Conservation (phyloP, 2,888 invertebrate species). For the Hedychridium roseum region DNA sequence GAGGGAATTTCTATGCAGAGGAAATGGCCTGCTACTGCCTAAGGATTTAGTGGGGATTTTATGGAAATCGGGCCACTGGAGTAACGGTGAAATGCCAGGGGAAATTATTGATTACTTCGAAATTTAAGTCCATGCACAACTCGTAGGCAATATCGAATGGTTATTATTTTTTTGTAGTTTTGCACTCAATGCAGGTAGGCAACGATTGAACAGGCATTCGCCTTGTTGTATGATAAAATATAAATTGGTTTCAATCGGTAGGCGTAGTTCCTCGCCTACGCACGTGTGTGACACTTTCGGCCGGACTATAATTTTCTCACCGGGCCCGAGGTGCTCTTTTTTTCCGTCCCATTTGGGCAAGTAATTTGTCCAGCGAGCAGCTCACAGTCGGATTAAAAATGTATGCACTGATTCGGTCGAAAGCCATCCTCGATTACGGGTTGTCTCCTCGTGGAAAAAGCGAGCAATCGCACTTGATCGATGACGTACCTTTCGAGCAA, state of each 20-base stretch:
- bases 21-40: too few relatives aligned
- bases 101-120: too few relatives aligned
- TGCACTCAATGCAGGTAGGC: too few relatives aligned
- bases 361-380: neutral
- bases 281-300: constrained; percentile 30
- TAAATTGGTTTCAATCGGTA: constrained; percentile 49
- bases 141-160: too few relatives aligned
- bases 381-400: constrained; percentile 29
- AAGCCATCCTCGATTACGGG: constrained; percentile 17
- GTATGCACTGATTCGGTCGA: constrained; percentile 18
- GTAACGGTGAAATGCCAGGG: too few relatives aligned
- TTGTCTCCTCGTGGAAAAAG: constrained; percentile 12
- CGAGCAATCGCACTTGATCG: constrained; percentile 17
- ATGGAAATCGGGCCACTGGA: too few relatives aligned
- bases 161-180: too few relatives aligned
- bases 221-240: too few relatives aligned
- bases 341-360: constrained; percentile 6
- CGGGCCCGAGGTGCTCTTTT: neutral
- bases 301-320: constrained; percentile 41
- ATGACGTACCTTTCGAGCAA: constrained; percentile 13
- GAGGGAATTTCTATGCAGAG: too few relatives aligned
- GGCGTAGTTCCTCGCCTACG: constrained; percentile 36
- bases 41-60: too few relatives aligned
- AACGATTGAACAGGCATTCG: too few relatives aligned
- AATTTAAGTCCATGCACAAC: too few relatives aligned